Percentiles rank a stretch among this genome's conserved stretches.
These are phyloP conservation scores for Epicauta chinensis DNA, from an alignment of 1,140 invertebrate species.

Conservation along the genomic window DNA sequence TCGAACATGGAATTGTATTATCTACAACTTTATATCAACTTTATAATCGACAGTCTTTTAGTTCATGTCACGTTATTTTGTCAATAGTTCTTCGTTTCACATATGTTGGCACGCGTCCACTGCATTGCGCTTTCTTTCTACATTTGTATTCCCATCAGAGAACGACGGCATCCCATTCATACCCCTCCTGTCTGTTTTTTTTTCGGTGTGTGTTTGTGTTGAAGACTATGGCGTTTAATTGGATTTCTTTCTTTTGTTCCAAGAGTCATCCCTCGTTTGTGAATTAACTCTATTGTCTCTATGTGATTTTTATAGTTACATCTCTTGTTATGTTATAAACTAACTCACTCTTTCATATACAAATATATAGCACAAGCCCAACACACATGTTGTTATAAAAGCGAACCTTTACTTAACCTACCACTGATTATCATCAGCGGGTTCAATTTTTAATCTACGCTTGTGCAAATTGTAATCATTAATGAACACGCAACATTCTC, in stretches of 20 bases:
- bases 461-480: too few species aligned
- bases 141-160: constrained; percentile 29
- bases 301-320: too few species aligned
- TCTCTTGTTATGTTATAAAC: too few species aligned
- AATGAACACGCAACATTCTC: too few species aligned
- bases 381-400: too few species aligned
- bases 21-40: too few species aligned
- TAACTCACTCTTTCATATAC: too few species aligned
- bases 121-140: constrained; percentile 17
- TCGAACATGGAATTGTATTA: too few species aligned
- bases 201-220: constrained; percentile 11
- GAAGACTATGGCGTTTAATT: constrained; percentile 25
- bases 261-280: constrained; percentile 21
- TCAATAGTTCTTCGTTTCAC: constrained; percentile 6
- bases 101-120: constrained; percentile 15
- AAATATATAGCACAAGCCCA: too few species aligned
- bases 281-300: constrained; percentile 32
- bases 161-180: constrained; percentile 10
- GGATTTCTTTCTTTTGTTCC: constrained; percentile 30
- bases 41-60: neutral
- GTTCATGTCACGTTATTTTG: constrained; percentile 5
- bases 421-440: too few species aligned
- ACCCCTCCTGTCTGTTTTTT: neutral
- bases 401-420: too few species aligned
- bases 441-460: too few species aligned